These are phyloP conservation scores for Limosa lapponica DNA, from an alignment of 2,797 vertebrate genomes.

Conservation along the genomic window DNA sequence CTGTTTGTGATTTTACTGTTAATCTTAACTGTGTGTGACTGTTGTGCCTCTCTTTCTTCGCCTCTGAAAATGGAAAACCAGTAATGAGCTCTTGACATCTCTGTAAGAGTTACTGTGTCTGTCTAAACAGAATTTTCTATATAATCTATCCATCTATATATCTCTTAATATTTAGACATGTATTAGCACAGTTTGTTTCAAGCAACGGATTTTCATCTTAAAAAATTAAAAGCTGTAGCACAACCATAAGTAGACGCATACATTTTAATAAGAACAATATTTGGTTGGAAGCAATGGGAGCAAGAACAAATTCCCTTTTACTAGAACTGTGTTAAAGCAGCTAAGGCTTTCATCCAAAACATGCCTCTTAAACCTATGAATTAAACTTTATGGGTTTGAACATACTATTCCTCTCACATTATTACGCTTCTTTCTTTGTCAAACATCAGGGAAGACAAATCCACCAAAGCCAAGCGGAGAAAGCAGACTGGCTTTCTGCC, in stretches of 20 bases:
- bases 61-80: not conserved
- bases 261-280: not conserved
- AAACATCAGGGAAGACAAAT: not conserved
- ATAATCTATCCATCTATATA: not conserved
- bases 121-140: not conserved
- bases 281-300: not conserved
- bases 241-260: not conserved
- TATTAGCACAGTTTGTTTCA: not conserved
- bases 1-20: not conserved
- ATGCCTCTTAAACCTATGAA: constrained; percentile 1
- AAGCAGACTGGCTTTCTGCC: not conserved
- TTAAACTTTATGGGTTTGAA: constrained; percentile 3
- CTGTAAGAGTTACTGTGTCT: not conserved
- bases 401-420: not conserved
- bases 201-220: not conserved
- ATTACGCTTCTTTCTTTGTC: constrained; percentile 3
- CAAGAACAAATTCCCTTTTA: not conserved
- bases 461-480: not conserved
- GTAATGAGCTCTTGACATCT: not conserved
- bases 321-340: not conserved
- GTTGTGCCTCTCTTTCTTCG: not conserved
- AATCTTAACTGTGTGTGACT: not conserved
- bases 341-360: constrained; percentile 5
- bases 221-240: not conserved
- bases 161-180: not conserved